A percentile compares a stretch with the other conserved stretches of the same genome.
These are phyloP conservation scores for Phallusia fumigata DNA, from an alignment of 23 tunicate genomes.

Conservation along the genomic window DNA sequence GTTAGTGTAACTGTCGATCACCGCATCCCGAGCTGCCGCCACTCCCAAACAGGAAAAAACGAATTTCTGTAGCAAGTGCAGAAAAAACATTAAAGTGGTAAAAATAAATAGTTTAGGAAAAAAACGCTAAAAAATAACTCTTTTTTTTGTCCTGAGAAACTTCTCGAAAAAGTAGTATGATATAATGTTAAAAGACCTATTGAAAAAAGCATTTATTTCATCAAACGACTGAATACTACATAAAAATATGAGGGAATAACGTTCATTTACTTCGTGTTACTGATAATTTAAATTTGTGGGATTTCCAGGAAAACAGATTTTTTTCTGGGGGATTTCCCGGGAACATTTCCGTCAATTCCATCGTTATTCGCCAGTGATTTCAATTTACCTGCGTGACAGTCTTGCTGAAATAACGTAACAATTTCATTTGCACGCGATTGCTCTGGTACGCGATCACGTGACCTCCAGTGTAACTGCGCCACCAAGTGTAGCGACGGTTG, in stretches of 20 bases:
- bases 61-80: constrained; percentile 15
- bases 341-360: no score
- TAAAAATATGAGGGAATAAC: neutral
- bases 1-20: neutral
- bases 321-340: no score
- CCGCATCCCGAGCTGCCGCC: constrained; percentile 26
- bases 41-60: constrained; percentile 23
- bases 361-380: no score
- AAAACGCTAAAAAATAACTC: no score
- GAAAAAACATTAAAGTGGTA: no score
- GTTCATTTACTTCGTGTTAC: neutral
- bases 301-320: no score
- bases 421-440: constrained; percentile 28
- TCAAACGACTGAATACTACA: no score
- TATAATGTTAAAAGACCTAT: no score
- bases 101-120: no score
- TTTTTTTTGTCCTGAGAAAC: no score
- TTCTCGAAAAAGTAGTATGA: no score
- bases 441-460: constrained; percentile 12
- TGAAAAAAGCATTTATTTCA: no score
- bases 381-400: constrained; percentile 20
- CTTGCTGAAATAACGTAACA: constrained; percentile 31
- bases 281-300: neutral
- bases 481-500: constrained; percentile 26
- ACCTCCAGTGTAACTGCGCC: constrained; percentile 18